phyloP scores from a whole-genome alignment of 2,113 vertebrate genomes.

The Anhinga rufa region DNA sequence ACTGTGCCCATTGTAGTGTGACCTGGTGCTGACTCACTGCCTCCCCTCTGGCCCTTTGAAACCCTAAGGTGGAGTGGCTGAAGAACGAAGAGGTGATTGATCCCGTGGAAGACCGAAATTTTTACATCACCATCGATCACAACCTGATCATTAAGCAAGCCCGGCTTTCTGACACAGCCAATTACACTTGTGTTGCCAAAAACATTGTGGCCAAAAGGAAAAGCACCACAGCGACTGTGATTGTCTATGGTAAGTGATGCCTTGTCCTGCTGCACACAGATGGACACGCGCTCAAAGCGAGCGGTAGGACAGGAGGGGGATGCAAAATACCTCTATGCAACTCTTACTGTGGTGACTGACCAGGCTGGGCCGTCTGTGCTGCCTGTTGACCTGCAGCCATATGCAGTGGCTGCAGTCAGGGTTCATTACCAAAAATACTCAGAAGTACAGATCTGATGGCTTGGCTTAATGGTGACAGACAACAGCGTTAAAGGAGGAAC shows the following conservation, averaged over 20 bases:
- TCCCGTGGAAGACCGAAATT: constrained; percentile 90
- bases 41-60: not conserved
- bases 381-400: not conserved
- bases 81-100: constrained; percentile 94
- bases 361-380: not conserved
- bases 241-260: constrained; percentile 86
- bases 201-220: constrained; percentile 93
- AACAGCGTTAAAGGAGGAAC: not conserved
- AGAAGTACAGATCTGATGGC: not conserved
- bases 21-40: not conserved
- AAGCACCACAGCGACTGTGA: constrained; percentile 90
- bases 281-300: accelerated
- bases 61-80: constrained; percentile 89
- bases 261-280: accelerated
- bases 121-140: constrained; percentile 96
- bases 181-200: constrained; percentile 95
- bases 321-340: too few relatives aligned
- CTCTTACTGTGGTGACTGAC: too few relatives aligned
- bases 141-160: constrained; percentile 97
- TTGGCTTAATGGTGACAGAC: not conserved
- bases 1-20: not conserved
- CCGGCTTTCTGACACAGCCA: constrained; percentile 91
- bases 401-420: not conserved
- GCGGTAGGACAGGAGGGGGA: not conserved
- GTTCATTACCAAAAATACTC: not conserved